These are phyloP conservation scores for Dipodomys spectabilis DNA, from an alignment of 2,113 vertebrate genomes.

Conservation along the genomic window DNA sequence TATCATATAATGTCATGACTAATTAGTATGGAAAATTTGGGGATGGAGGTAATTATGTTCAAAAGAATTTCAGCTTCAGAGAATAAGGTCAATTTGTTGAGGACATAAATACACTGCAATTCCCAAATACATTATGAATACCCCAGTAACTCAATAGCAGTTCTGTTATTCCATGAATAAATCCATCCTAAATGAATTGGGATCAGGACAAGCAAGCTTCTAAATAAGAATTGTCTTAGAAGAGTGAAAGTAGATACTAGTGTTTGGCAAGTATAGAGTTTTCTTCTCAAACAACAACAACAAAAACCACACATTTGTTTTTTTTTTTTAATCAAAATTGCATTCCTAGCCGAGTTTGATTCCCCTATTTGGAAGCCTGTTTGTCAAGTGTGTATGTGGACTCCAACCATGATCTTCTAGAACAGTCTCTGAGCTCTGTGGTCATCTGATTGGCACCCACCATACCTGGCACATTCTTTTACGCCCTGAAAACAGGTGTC, in stretches of 20 bases:
- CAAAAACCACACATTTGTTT: neutral
- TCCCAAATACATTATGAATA: neutral
- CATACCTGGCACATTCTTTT: neutral
- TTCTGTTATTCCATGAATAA: neutral
- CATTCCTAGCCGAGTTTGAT: neutral
- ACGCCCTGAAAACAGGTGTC: slow-evolving; percentile 68
- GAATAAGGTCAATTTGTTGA: slow-evolving; percentile 38
- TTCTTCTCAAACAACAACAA: neutral
- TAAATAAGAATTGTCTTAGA: slow-evolving; percentile 19
- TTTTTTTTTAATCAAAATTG: neutral
- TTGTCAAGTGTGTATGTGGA: neutral
- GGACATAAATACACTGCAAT: neutral
- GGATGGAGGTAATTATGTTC: slow-evolving; percentile 50
- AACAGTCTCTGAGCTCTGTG: neutral
- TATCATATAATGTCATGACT: neutral
- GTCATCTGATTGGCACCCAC: neutral
- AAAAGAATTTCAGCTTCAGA: slow-evolving; percentile 46
- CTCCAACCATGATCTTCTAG: neutral
- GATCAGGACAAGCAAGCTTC: neutral
- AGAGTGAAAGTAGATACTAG: neutral
- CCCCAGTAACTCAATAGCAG: neutral
- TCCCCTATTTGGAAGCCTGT: neutral
- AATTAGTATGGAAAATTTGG: slow-evolving; percentile 30
- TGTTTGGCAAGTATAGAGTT: neutral
- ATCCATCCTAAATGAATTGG: neutral